A percentile compares a stretch with the other conserved stretches of the same genome.
phyloP scores from a whole-genome alignment of 2,797 vertebrate species.

The Rhynchotus rufescens region DNA sequence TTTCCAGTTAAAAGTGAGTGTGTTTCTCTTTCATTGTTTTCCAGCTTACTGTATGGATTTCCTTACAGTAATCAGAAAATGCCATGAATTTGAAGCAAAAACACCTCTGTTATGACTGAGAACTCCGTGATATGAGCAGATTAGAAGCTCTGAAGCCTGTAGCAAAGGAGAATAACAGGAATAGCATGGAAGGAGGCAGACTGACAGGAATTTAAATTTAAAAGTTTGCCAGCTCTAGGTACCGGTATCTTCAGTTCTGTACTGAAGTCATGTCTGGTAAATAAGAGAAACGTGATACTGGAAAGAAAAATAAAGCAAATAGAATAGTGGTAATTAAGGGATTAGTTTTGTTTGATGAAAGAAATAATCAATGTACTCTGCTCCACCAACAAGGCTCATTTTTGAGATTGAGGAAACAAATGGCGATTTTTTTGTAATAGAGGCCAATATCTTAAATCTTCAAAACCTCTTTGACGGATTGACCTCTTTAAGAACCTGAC shows the following conservation, averaged over 20 bases:
- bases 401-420: not conserved
- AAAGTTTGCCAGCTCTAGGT: not conserved
- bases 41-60: not conserved
- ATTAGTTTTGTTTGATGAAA: not conserved
- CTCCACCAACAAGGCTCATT: not conserved
- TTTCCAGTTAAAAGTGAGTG: not conserved
- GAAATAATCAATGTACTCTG: not conserved
- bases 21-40: not conserved
- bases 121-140: not conserved
- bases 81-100: not conserved
- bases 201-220: not conserved
- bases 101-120: not conserved
- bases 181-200: not conserved
- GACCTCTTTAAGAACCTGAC: not conserved
- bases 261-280: not conserved
- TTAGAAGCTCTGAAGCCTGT: not conserved
- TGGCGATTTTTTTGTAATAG: not conserved
- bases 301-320: not conserved
- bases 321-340: not conserved
- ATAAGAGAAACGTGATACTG: not conserved
- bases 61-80: not conserved
- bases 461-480: not conserved
- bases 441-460: not conserved
- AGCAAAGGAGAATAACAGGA: not conserved
- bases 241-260: not conserved